Evolutionary conservation across 2,113 vertebrate genomes (phyloP), one percentile per base, ranked within the genome.

Genomic region (Rhegmatorhina hoffmannsi): DNA sequence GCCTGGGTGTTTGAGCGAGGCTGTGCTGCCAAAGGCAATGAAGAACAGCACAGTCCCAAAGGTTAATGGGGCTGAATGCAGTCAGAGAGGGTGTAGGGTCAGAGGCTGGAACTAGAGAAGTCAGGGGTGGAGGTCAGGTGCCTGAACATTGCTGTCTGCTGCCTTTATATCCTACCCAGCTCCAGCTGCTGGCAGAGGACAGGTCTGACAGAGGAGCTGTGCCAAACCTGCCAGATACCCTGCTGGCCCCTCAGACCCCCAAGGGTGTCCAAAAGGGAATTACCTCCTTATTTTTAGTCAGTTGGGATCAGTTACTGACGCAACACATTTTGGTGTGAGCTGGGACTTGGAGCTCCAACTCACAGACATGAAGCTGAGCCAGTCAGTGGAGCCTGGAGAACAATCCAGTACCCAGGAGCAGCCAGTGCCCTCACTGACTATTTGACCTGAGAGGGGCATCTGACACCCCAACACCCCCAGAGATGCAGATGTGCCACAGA

Each of bases 271-370:
- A 4, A 21, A 68, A 85, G 36, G 25, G 69, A 68, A 75, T 77
- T 34, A 69, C 21, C n/a, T 2, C 3, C 43, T 9, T 56, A 1
- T 25, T 76, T 87, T 87, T 21, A 52, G 77, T n/a, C 38, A 5
- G 1, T 44, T 84, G 66, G 44, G 56, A 38, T 78, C 34, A 1
- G 2, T 17, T 52, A 19, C 2, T 0, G 0, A 49, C 25, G 14
- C 38, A 34, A 31, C 38, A 26, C 47, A 55, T 52, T 75, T 21
- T 25, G 26, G 26, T 83, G 70, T 53, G 58, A 80, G 46, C 11
- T 69, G 67, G 16, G 40, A 44, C 47, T 29, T 0, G 13, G 5
- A 74, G 24, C 68, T 77, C 46, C 73, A 77, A 55, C 28, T 23
- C 3, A 2, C 23, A 47, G 47, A 18, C 34, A 19, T 9, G 17